phyloP scores from a whole-genome alignment of 2,113 vertebrate species.

The Siniperca knerii region DNA sequence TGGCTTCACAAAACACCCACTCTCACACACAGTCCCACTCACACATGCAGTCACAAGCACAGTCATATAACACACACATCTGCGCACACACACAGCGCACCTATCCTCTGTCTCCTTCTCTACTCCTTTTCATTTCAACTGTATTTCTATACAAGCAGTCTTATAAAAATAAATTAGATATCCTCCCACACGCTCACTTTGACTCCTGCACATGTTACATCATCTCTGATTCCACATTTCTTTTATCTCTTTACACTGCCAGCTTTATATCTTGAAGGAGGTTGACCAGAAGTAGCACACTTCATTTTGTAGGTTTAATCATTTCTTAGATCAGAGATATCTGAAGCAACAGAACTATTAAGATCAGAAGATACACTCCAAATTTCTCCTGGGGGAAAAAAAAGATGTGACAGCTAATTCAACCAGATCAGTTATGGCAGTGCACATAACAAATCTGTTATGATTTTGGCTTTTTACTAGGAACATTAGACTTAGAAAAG shows the following conservation, averaged over 20 bases:
- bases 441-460: not conserved
- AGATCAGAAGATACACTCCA: not conserved
- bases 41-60: conserved; percentile 19
- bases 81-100: conserved; percentile 40
- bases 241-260: conserved; percentile 52
- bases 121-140: conserved; percentile 41
- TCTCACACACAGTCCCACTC: conserved; percentile 39
- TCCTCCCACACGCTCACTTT: conserved; percentile 71
- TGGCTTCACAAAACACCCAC: conserved; percentile 65
- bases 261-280: conserved; percentile 40
- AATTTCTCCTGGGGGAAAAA: not conserved
- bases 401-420: not conserved
- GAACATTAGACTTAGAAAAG: conserved; percentile 8
- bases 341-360: not conserved
- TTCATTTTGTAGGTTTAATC: conserved; percentile 28
- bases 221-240: conserved; percentile 70
- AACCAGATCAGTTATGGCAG: not conserved
- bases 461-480: conserved; percentile 16
- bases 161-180: conserved; percentile 70
- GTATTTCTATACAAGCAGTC: conserved; percentile 60
- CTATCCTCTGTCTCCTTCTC: conserved; percentile 44
- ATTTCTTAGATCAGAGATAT: conserved; percentile 6
- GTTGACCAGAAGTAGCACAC: conserved; percentile 41
- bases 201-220: conserved; percentile 82
- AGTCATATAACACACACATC: conserved; percentile 49